Conservation (phyloP, 2,797 vertebrate species). For the Pipistrellus pipistrellus region DNA sequence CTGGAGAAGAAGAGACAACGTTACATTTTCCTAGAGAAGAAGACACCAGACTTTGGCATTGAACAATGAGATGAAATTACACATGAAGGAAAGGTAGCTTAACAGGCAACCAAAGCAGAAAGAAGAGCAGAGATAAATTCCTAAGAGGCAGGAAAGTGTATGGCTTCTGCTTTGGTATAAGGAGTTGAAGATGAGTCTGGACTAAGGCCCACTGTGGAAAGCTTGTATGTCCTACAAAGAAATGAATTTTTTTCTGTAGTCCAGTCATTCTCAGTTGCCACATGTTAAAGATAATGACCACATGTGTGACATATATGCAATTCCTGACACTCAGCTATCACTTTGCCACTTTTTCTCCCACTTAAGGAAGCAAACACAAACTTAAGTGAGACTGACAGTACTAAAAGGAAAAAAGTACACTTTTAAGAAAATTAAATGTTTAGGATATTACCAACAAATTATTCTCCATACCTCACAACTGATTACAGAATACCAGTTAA, state of each 20-base stretch:
- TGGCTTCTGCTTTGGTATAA: conserved; percentile 24
- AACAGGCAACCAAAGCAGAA: not conserved
- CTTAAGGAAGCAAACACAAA: conserved; percentile 12
- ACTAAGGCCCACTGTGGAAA: not conserved
- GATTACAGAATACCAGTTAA: conserved; percentile 29
- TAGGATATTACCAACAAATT: conserved; percentile 45
- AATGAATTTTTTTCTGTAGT: conserved; percentile 38
- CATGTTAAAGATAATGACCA: not conserved
- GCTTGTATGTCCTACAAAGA: not conserved
- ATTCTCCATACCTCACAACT: not conserved
- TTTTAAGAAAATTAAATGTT: conserved; percentile 53
- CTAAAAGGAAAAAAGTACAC: conserved; percentile 9
- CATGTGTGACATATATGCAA: not conserved
- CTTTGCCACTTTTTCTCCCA: not conserved
- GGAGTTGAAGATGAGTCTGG: not conserved
- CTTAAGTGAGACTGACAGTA: not conserved
- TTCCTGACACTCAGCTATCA: not conserved
- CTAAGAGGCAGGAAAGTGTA: not conserved
- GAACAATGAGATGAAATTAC: conserved; percentile 10
- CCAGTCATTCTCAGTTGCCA: not conserved
- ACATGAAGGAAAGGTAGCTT: not conserved
- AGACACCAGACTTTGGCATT: conserved; percentile 12
- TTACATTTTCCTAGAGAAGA: not conserved
- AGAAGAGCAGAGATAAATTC: not conserved
- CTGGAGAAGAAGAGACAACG: not conserved